Percentiles rank a stretch among this genome's conserved stretches.
Conservation (phyloP, 64 coral and sea anemone genomes). For the Montipora efflorescens region DNA sequence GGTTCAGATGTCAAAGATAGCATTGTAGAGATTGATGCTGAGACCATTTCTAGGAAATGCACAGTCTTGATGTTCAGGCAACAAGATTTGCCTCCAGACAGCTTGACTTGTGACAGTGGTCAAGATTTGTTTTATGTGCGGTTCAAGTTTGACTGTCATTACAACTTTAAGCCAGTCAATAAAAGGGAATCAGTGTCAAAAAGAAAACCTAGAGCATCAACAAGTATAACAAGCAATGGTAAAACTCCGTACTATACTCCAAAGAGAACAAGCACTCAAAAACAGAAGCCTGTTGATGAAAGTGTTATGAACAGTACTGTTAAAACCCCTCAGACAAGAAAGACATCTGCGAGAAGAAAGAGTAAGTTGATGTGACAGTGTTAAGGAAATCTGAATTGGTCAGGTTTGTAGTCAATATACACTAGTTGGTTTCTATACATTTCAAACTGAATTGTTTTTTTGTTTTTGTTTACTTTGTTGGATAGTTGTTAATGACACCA, state of each 20-base stretch:
- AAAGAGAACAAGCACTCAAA: background rate
- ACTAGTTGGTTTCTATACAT: too few species aligned
- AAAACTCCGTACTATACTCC: conserved; percentile 16
- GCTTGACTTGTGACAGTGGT: background rate
- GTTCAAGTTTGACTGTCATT: conserved; percentile 51
- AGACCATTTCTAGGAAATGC: conserved; percentile 19
- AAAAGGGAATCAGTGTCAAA: conserved; percentile 36
- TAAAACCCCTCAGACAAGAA: conserved; percentile 14
- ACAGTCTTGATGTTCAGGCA: conserved; percentile 17
- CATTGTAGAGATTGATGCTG: conserved; percentile 48
- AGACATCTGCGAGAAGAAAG: conserved; percentile 25
- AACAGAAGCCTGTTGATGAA: background rate
- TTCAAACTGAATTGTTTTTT: background rate
- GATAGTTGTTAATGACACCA: background rate
- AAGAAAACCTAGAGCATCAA: background rate
- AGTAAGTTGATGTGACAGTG: background rate
- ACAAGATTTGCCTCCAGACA: conserved; percentile 26
- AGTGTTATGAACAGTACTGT: background rate
- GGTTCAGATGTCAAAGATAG: background rate
- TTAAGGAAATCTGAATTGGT: background rate
- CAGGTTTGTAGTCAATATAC: background rate
- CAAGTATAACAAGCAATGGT: background rate
- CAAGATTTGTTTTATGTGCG: conserved; percentile 51
- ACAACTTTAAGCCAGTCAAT: conserved; percentile 34
- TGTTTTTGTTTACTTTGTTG: background rate